Percentiles rank a stretch among this genome's conserved stretches.
phyloP scores from a whole-genome alignment of 2,797 vertebrate genomes.

The Chaunax sp. region DNA sequence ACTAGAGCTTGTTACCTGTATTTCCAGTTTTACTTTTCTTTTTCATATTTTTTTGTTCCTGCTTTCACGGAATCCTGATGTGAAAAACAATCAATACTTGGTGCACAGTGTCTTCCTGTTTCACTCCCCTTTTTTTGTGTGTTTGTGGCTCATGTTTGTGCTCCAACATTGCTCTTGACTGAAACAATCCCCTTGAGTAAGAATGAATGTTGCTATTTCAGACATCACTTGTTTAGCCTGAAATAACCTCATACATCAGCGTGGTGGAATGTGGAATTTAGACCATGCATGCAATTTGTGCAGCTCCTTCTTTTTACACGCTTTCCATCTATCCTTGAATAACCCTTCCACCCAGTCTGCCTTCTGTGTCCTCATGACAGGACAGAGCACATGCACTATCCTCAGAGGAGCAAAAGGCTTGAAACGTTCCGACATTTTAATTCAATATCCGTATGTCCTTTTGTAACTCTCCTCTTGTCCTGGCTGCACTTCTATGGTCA shows the following conservation, averaged over 20 bases:
- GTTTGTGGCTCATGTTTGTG: neutral
- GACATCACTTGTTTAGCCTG: slow-evolving; percentile 32
- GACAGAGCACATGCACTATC: slow-evolving; percentile 11
- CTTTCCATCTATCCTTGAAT: slow-evolving; percentile 59
- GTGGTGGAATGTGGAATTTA: slow-evolving; percentile 67
- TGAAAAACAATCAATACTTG: neutral
- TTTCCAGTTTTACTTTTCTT: neutral
- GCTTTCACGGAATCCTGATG: slow-evolving; percentile 9
- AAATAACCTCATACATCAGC: slow-evolving; percentile 50
- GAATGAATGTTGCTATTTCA: slow-evolving; percentile 36
- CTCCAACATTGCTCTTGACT: slow-evolving; percentile 2
- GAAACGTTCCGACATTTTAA: slow-evolving; percentile 34
- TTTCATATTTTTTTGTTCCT: slow-evolving; percentile 1
- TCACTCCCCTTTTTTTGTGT: neutral
- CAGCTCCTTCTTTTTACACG: slow-evolving; percentile 22
- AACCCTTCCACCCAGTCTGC: slow-evolving; percentile 23
- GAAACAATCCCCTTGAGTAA: slow-evolving; percentile 8
- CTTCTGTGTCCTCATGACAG: slow-evolving; percentile 47
- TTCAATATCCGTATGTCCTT: slow-evolving; percentile 26
- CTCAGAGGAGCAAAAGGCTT: slow-evolving; percentile 28
- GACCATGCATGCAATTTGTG: slow-evolving; percentile 37
- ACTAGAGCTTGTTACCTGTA: neutral
- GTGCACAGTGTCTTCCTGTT: neutral
- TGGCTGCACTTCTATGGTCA: slow-evolving; percentile 44
- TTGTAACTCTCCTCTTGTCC: slow-evolving; percentile 29